These are phyloP conservation scores for Xerus rutilus DNA, from an alignment of 2,797 vertebrate species.

Conservation along the genomic window DNA sequence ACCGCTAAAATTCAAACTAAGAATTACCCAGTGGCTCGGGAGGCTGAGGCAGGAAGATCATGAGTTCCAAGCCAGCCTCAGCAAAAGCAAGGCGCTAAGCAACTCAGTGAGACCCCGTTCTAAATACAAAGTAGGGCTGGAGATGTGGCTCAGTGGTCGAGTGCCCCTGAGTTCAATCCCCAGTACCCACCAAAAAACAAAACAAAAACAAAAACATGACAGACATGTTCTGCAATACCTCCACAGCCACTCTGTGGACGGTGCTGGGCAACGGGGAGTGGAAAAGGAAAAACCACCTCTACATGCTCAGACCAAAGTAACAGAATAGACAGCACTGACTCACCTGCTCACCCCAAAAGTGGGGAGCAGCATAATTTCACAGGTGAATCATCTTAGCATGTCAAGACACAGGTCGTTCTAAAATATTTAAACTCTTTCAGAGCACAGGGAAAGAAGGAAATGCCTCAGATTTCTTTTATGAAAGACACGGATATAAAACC, in stretches of 20 bases:
- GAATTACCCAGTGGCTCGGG: not conserved
- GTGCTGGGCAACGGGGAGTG: not conserved
- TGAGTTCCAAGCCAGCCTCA: too few relatives aligned
- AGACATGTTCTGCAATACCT: too few relatives aligned
- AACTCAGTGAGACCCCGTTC: too few relatives aligned
- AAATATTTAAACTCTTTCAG: constrained; percentile 4
- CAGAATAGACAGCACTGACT: not conserved
- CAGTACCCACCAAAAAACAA: too few relatives aligned
- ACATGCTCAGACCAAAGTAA: not conserved
- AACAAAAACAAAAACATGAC: not conserved
- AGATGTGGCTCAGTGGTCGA: too few relatives aligned
- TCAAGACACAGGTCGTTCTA: not conserved
- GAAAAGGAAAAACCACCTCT: too few relatives aligned
- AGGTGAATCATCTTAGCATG: not conserved
- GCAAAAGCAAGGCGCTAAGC: too few relatives aligned
- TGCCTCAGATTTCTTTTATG: constrained; percentile 6
- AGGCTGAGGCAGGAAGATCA: too few relatives aligned
- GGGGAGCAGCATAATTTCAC: not conserved
- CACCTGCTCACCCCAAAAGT: not conserved
- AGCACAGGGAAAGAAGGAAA: constrained; percentile 22
- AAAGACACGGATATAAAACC: not conserved
- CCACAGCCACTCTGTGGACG: rapidly evolving
- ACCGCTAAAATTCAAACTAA: not conserved
- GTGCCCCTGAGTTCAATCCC: too few relatives aligned
- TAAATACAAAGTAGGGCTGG: too few relatives aligned